These are phyloP conservation scores for Frieseomelitta varia DNA, from an alignment of 1,140 invertebrate genomes.

Conservation along the genomic window DNA sequence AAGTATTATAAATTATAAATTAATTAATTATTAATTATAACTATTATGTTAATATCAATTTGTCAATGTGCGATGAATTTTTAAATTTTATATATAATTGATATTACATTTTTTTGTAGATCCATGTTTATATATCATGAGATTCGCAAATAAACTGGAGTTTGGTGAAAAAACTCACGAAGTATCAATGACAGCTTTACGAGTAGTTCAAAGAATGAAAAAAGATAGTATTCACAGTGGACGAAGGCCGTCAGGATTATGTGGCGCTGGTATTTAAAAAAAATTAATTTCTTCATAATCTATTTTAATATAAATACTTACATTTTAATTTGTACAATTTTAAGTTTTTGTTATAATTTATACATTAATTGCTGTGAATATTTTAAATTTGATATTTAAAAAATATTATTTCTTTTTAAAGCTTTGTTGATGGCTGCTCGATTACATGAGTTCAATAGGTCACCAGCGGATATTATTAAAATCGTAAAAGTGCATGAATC, in stretches of 20 bases:
- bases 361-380: background rate
- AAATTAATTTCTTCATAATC: constrained; percentile 25
- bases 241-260: constrained; percentile 96
- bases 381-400: background rate
- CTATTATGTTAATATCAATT: background rate
- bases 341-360: background rate
- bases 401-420: constrained; percentile 69
- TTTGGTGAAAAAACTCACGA: constrained; percentile 96
- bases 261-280: constrained; percentile 91
- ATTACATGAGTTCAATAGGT: constrained; percentile 95
- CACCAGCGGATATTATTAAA: constrained; percentile 94
- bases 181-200: constrained; percentile 96
- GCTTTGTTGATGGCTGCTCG: constrained; percentile 96
- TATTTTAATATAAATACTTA: background rate
- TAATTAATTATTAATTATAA: too few relatives aligned
- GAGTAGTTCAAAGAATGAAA: constrained; percentile 98
- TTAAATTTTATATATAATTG: background rate
- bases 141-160: constrained; percentile 97
- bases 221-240: constrained; percentile 98
- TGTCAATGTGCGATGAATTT: background rate
- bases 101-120: constrained; percentile 83
- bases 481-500: constrained; percentile 98
- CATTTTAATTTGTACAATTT: background rate
- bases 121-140: constrained; percentile 96
- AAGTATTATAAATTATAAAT: too few relatives aligned